Evolutionary conservation across 2,797 vertebrate genomes (phyloP).

Genomic region (Acropternis orthonyx): DNA sequence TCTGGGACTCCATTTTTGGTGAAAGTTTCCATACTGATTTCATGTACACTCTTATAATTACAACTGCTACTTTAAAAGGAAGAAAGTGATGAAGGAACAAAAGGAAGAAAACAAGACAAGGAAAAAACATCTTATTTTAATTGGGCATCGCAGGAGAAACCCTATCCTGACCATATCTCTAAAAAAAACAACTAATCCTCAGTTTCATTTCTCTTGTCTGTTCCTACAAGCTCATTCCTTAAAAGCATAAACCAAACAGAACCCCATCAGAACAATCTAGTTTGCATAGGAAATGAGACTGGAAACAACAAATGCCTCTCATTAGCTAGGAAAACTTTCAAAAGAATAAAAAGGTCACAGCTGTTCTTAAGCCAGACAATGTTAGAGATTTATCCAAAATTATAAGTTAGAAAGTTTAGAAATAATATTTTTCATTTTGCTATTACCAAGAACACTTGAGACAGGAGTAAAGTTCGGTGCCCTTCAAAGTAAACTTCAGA

Average conservation of each 20-base stretch:
- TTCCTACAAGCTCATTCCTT: not conserved
- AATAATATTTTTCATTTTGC: not conserved
- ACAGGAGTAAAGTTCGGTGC: not conserved
- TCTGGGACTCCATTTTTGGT: not conserved
- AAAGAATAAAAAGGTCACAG: conserved; percentile 24
- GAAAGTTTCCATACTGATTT: not conserved
- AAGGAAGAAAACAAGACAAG: not conserved
- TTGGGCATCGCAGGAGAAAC: not conserved
- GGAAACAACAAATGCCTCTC: not conserved
- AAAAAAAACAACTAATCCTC: not conserved
- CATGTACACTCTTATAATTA: not conserved
- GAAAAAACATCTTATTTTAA: conserved; percentile 56
- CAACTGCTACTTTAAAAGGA: not conserved
- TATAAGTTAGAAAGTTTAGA: not conserved
- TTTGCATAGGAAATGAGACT: conserved; percentile 37
- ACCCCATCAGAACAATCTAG: conserved; percentile 21
- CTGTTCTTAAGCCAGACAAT: not conserved
- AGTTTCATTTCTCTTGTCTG: not conserved
- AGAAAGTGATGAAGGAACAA: not conserved
- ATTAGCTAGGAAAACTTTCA: not conserved
- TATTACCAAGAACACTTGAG: not conserved
- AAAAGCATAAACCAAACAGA: not conserved
- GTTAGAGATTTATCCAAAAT: not conserved
- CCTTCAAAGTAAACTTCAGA: not conserved
- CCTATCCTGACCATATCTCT: not conserved